Evolutionary conservation across 2,797 vertebrate species (phyloP), one percentile per base, ranked within the genome.

Genomic region (Sebastiscus tertius): DNA sequence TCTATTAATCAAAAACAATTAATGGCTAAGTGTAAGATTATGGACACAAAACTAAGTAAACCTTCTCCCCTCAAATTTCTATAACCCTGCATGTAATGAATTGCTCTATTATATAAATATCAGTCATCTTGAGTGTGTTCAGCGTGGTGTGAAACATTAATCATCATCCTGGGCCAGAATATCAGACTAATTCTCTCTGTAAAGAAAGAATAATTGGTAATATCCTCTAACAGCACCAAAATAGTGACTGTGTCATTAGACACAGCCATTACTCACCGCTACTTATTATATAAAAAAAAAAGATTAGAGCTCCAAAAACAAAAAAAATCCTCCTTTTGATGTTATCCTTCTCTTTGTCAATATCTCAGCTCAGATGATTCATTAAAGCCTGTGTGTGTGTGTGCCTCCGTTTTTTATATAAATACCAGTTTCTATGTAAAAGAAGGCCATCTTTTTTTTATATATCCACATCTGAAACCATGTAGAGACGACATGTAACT

Each of bases 291-390:
- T 14, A 39, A 14, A 39, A 39, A 56, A 71, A 34, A 46, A 62
- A 34, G 22, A 66, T 77, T 27, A 62, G 54, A 79, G 31, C 7
- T 29, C 16, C 18, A 46, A 46, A 46, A 46, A 46, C 6, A 67
- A 56, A 73, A 73, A 33, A 59, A 5, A 36, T 11, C n/a, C 2
- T 27, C 16, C 27, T 46, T 56, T 8, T 56, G 29, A 68, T 54
- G 36, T 55, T 49, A 14, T 74, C 34, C 7, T 55, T 55, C 61
- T 61, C 29, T 71, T 62, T 56, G 22, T 70, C 12, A 12, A 22
- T 4, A 49, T 61, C 59, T 75, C 76, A 39, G 66, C 83, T 64
- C 42, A 56, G 31, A 82, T 79, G 83, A 77, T 33, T 74, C 62
- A 71, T 73, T 73, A 69, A 72, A 13, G 14, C 20, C 27, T n/a